Conservation (phyloP, 1,140 invertebrate species). For the Pissodes strobi region DNA sequence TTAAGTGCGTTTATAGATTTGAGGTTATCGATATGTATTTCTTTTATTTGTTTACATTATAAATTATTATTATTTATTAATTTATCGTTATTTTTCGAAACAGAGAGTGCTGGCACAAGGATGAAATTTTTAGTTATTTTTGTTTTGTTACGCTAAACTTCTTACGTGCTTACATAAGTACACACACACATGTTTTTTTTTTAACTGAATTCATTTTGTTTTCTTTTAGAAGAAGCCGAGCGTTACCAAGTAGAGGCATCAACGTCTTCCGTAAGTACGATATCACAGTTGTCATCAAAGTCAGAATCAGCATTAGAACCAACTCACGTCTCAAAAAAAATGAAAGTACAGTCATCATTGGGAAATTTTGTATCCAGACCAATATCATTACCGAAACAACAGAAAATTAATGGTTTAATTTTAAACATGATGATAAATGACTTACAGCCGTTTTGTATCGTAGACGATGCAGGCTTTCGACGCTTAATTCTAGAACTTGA, state of each 20-base stretch:
- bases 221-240: no score
- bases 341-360: background rate
- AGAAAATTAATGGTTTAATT: background rate
- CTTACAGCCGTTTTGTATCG: constrained; percentile 8
- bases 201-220: no score
- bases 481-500: background rate
- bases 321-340: background rate
- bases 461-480: constrained; percentile 6
- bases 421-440: constrained; percentile 6
- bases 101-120: no score
- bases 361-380: background rate
- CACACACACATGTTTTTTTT: no score
- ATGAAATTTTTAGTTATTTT: no score
- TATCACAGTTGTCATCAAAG: background rate
- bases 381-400: background rate
- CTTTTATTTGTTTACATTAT: no score
- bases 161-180: no score
- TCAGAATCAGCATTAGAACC: background rate
- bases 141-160: no score
- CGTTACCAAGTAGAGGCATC: background rate
- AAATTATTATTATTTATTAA: no score
- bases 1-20: no score
- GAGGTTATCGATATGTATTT: no score
- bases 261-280: background rate
- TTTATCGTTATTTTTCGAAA: no score